A percentile compares a stretch with the other conserved stretches of the same genome.
Evolutionary conservation across 2,888 invertebrate species (phyloP).

Genomic region (Melieria crassipennis): DNA sequence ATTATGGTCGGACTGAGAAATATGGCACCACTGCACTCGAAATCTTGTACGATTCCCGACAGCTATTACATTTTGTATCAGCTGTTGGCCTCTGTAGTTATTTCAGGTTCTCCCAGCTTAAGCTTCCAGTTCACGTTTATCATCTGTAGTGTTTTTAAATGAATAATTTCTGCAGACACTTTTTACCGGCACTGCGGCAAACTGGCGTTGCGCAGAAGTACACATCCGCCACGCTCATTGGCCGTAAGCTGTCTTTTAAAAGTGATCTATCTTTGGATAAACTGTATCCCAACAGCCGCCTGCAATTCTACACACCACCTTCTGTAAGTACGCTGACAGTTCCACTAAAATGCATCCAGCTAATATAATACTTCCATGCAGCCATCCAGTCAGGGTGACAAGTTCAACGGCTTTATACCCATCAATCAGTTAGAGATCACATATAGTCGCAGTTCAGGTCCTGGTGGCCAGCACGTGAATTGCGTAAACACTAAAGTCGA

Average conservation of each 20-base stretch:
- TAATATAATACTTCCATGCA: conserved; percentile 26
- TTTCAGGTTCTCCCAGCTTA: too few relatives aligned
- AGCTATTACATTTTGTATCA: conserved; percentile 8
- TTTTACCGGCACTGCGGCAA: conserved; percentile 50
- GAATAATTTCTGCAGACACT: conserved; percentile 56
- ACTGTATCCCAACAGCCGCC: conserved; percentile 77
- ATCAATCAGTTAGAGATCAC: conserved; percentile 82
- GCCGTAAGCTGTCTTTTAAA: conserved; percentile 68
- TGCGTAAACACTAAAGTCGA: conserved; percentile 93
- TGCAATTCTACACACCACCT: conserved; percentile 75
- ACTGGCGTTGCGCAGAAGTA: conserved; percentile 43
- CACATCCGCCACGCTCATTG: conserved; percentile 46
- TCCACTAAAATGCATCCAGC: too few relatives aligned
- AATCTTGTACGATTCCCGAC: too few relatives aligned
- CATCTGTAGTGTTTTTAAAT: conserved; percentile 42
- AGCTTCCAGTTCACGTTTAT: too few relatives aligned
- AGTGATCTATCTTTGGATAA: conserved; percentile 78
- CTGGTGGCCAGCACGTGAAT: conserved; percentile 96
- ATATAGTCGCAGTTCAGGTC: conserved; percentile 86
- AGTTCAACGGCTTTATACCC: conserved; percentile 74
- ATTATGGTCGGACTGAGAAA: too few relatives aligned
- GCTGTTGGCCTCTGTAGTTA: too few relatives aligned
- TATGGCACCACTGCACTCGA: too few relatives aligned
- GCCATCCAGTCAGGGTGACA: conserved; percentile 50
- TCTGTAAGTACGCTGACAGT: conserved; percentile 67